Evolutionary conservation across 2,797 vertebrate species (phyloP), one percentile per base, ranked within the genome.

Genomic region (Toxotes lorentzi): DNA sequence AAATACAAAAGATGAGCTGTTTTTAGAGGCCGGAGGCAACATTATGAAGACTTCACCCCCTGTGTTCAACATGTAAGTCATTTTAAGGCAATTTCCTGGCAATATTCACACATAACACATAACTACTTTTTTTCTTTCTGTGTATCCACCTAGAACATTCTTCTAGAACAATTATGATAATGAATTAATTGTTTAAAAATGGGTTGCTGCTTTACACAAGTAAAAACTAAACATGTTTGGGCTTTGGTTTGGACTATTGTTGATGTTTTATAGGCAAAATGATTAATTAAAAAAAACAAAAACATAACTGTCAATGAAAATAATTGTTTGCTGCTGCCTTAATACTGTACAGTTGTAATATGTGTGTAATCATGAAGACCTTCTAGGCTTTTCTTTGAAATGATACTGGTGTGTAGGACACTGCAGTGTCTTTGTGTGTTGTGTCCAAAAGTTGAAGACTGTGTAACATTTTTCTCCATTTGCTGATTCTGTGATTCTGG

Each of bases 401-500:
- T 59, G 4, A 40, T 9, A 3, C 5, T 13, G 2, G 17, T 17
- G n/a, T 54, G 63, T 48, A 27, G 23, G 38, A 17, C 53, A 74
- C 47, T 60, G 64, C 64, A 30, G 21, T 12, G 8, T 57, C 30
- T 76, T 21, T 45, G 35, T 24, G 21, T 23, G 14, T 32, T 24
- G 69, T 65, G 51, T 86, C 81, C 81, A 38, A 64, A 88, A 85
- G 69, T 83, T 79, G 1, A 66, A 50, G 45, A 73, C 86, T 59
- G 73, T 38, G 45, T 70, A 81, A 76, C 73, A 58, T 83, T 72
- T 77, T 75, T 80, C 64, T 64, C 73, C 65, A 62, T 83, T 83
- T 88, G 87, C 86, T 88, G 90, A 87, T 90, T 86, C 77, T 81
- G 35, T 66, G 70, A 81, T 90, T 89, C 82, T 86, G 74, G 82